Conservation (phyloP, 2,113 vertebrate genomes). For the Microtus oregoni region DNA sequence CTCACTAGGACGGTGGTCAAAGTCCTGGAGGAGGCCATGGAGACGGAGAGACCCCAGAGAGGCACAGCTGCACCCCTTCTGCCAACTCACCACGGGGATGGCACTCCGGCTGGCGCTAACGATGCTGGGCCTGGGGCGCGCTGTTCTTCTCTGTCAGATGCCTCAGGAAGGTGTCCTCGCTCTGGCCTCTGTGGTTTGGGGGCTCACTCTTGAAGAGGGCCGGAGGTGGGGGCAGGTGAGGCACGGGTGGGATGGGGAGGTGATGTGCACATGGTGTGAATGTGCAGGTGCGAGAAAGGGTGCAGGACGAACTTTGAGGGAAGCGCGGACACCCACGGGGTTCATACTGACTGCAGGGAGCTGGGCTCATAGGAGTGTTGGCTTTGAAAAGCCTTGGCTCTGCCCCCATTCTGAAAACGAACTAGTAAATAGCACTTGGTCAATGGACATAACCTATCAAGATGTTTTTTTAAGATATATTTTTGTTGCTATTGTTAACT, state of each 20-base stretch:
- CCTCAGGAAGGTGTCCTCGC: slow-evolving; percentile 94
- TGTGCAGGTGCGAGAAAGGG: slow-evolving; percentile 93
- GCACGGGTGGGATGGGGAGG: slow-evolving; percentile 90
- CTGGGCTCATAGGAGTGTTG: slow-evolving; percentile 80
- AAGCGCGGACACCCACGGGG: slow-evolving; percentile 82
- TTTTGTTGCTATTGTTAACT: background rate
- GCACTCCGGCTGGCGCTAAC: slow-evolving; percentile 83
- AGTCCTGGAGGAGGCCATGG: slow-evolving; percentile 32
- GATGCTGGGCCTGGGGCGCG: slow-evolving; percentile 82
- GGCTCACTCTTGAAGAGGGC: slow-evolving; percentile 98
- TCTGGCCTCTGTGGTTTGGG: slow-evolving; percentile 94
- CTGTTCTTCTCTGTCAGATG: slow-evolving; percentile 93
- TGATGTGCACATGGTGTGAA: slow-evolving; percentile 91
- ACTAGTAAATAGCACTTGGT: background rate
- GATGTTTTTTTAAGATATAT: background rate
- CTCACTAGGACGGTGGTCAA: background rate
- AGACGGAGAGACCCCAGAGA: background rate
- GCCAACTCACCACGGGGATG: background rate
- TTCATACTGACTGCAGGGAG: slow-evolving; percentile 82
- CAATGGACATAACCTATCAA: background rate
- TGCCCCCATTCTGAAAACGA: background rate
- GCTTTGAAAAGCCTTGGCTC: background rate
- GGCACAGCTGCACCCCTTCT: slow-evolving; percentile 13
- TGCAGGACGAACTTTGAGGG: slow-evolving; percentile 88
- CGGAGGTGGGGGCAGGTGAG: slow-evolving; percentile 94